Percentiles rank a stretch among this genome's conserved stretches.
Evolutionary conservation across 2,797 vertebrate genomes (phyloP).

Genomic region (Manis pentadactyla): DNA sequence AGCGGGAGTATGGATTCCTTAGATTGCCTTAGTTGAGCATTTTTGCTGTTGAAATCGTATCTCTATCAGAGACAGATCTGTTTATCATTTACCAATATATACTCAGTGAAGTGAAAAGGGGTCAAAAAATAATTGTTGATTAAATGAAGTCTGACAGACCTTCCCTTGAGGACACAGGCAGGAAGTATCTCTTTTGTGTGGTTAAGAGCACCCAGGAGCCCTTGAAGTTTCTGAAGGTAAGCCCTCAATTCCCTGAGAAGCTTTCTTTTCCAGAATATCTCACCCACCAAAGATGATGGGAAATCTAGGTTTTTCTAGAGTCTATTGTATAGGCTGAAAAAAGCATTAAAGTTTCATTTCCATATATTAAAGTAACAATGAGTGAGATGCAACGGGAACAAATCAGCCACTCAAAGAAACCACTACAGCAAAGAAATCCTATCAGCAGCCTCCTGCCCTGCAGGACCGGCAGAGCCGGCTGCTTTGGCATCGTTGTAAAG

Average conservation of each 20-base stretch:
- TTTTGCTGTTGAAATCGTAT: background rate
- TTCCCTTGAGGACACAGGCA: background rate
- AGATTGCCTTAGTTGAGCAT: background rate
- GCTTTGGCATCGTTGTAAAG: slow-evolving; percentile 26
- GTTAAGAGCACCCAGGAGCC: background rate
- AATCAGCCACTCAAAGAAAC: background rate
- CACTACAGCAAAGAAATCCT: background rate
- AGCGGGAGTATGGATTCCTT: background rate
- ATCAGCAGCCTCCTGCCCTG: background rate
- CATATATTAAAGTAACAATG: slow-evolving; percentile 38
- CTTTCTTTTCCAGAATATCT: background rate
- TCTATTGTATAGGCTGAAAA: background rate
- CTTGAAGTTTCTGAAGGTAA: background rate
- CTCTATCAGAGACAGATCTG: background rate
- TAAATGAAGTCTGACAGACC: background rate
- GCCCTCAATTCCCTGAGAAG: background rate
- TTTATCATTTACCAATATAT: background rate
- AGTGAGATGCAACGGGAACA: background rate
- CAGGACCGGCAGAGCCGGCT: background rate
- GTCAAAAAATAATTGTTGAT: background rate
- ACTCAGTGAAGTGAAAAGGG: background rate
- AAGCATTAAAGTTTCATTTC: background rate
- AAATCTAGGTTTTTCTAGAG: background rate
- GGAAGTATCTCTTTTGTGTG: background rate
- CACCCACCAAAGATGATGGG: background rate